phyloP scores from a whole-genome alignment of 2,797 vertebrate genomes.

The Pitangus sulphuratus region DNA sequence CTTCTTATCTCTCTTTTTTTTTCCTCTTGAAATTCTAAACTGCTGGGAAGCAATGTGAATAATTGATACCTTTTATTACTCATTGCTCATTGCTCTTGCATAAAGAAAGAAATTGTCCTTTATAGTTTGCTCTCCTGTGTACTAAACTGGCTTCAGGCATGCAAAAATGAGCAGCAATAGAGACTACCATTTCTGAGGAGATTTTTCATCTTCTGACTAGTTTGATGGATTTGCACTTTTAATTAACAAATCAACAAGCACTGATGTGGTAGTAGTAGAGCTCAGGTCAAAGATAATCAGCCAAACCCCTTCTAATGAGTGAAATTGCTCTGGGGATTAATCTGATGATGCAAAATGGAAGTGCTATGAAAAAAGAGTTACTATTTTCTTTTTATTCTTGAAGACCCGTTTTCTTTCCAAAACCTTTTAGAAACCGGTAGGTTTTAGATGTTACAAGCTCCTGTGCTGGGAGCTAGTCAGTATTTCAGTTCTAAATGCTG shows the following conservation, averaged over 20 bases:
- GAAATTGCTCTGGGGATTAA: slow-evolving; percentile 13
- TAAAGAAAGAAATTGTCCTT: slow-evolving; percentile 66
- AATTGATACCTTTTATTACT: slow-evolving; percentile 75
- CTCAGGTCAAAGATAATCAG: not conserved
- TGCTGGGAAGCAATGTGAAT: slow-evolving; percentile 68
- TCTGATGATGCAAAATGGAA: not conserved
- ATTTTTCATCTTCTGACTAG: not conserved
- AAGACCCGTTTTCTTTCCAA: not conserved
- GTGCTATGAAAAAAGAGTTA: not conserved
- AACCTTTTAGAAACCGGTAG: not conserved
- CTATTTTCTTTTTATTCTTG: not conserved
- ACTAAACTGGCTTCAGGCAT: slow-evolving; percentile 40
- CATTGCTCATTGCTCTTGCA: slow-evolving; percentile 64
- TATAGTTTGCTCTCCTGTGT: slow-evolving; percentile 51
- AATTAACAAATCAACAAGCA: slow-evolving; percentile 46
- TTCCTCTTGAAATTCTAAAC: slow-evolving; percentile 47
- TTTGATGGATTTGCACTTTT: slow-evolving; percentile 62
- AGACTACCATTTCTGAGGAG: slow-evolving; percentile 22
- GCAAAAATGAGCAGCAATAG: slow-evolving; percentile 48
- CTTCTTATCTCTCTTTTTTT: not conserved
- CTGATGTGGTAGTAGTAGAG: not conserved
- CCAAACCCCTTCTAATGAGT: slow-evolving; percentile 6
- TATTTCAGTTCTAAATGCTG: slow-evolving; percentile 15
- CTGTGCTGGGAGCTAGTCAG: not conserved
- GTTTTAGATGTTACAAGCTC: not conserved